These are phyloP conservation scores for Prinia subflava DNA, from an alignment of 2,113 vertebrate species.

Conservation along the genomic window DNA sequence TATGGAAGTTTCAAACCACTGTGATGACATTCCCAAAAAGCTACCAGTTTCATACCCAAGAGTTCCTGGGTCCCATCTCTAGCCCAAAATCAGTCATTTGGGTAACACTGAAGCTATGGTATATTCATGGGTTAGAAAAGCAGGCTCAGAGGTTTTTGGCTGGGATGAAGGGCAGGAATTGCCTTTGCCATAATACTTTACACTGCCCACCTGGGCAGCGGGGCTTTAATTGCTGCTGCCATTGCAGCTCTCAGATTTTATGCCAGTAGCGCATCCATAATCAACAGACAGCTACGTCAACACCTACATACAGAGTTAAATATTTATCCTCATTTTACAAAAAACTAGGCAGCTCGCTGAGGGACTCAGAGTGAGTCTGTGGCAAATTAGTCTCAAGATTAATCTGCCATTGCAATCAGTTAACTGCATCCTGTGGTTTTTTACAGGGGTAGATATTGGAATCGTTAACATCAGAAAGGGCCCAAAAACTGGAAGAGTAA, in stretches of 20 bases:
- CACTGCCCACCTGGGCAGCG: accelerated
- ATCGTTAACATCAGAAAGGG: background rate
- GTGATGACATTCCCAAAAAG: background rate
- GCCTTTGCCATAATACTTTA: background rate
- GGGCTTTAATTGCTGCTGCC: background rate
- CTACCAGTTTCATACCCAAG: background rate
- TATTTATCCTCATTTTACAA: background rate
- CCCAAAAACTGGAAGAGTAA: background rate
- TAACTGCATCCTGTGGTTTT: background rate
- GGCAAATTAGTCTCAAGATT: background rate
- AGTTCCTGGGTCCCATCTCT: background rate
- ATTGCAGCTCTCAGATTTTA: background rate
- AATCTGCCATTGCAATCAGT: background rate
- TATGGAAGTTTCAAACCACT: background rate
- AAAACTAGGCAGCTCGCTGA: background rate
- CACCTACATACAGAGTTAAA: background rate
- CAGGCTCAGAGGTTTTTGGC: background rate
- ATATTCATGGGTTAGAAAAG: background rate
- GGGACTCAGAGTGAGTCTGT: background rate
- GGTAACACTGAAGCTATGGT: background rate
- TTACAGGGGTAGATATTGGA: background rate
- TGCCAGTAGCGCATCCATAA: background rate
- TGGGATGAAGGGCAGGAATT: background rate
- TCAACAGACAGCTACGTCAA: accelerated
- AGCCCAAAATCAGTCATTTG: background rate